These are phyloP conservation scores for Zoanthus sansibaricus DNA, from an alignment of 92 coral and sea anemone species.

Conservation along the genomic window DNA sequence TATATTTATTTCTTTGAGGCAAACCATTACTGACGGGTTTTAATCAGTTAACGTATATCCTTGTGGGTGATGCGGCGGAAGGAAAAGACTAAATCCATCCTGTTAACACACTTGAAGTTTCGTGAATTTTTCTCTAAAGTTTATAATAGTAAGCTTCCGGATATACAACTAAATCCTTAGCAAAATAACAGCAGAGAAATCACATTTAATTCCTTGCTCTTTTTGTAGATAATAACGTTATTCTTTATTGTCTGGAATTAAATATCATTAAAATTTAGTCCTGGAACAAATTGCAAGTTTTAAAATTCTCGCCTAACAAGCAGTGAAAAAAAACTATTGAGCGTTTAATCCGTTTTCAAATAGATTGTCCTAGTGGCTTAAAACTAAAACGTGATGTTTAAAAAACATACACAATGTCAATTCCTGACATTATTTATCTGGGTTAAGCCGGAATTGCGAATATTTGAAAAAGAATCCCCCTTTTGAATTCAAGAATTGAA, in stretches of 20 bases:
- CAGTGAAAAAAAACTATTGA: background rate
- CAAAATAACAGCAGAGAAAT: background rate
- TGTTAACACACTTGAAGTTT: slow-evolving; percentile 26
- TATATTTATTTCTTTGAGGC: background rate
- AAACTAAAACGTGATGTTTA: slow-evolving; percentile 38
- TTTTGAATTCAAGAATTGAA: background rate
- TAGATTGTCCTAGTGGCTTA: background rate
- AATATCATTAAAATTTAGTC: too few species aligned
- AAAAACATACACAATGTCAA: background rate
- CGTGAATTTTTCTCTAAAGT: slow-evolving; percentile 10
- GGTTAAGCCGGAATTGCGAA: slow-evolving; percentile 32
- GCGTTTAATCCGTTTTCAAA: background rate
- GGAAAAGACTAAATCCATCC: slow-evolving; percentile 32
- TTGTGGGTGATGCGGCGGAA: slow-evolving; percentile 29
- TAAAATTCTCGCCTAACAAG: background rate
- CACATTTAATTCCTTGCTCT: background rate
- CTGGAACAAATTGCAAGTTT: background rate
- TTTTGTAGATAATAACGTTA: background rate
- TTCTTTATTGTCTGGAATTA: background rate
- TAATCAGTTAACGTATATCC: background rate
- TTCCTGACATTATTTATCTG: slow-evolving; percentile 35
- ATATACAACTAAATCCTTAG: background rate
- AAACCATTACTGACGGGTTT: background rate
- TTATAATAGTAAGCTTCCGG: slow-evolving; percentile 17
- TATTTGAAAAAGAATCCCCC: slow-evolving; percentile 2